phyloP scores from a whole-genome alignment of 2,888 invertebrate genomes.

The Copidosoma aretas region DNA sequence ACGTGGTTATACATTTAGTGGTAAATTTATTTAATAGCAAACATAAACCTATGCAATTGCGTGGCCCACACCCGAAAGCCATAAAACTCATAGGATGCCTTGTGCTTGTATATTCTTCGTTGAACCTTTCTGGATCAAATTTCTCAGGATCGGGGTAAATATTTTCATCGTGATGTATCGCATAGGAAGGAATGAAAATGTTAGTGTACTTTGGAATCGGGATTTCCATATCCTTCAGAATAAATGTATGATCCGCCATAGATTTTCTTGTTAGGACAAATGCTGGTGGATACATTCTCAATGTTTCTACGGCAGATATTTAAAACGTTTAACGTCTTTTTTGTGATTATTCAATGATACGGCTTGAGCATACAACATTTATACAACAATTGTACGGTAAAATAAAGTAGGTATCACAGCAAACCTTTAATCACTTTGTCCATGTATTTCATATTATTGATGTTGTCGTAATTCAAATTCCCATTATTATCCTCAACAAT shows the following conservation, averaged over 20 bases:
- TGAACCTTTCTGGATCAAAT: conserved; percentile 52
- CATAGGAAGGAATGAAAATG: conserved; percentile 46
- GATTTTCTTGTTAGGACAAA: conserved; percentile 55
- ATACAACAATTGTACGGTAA: not conserved
- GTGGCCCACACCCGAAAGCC: conserved; percentile 56
- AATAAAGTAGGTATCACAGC: conserved; percentile 4
- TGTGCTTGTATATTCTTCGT: conserved; percentile 34
- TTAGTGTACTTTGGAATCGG: conserved; percentile 42
- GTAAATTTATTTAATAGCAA: not conserved
- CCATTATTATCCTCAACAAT: conserved; percentile 52
- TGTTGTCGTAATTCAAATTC: conserved; percentile 58
- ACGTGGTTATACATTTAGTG: not conserved
- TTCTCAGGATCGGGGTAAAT: conserved; percentile 49
- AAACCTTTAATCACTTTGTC: conserved; percentile 58
- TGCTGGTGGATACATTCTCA: conserved; percentile 62
- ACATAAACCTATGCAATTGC: conserved; percentile 54
- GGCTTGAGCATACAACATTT: not conserved
- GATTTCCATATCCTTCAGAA: conserved; percentile 42
- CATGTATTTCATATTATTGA: conserved; percentile 61
- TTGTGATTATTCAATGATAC: conserved; percentile 18
- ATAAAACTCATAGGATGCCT: conserved; percentile 48
- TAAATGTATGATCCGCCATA: conserved; percentile 47
- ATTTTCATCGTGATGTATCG: conserved; percentile 48
- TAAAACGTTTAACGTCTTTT: not conserved
- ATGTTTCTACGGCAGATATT: conserved; percentile 57